Evolutionary conservation across 1,140 invertebrate genomes (phyloP), one percentile per base, ranked within the genome.

Genomic region (Bombus waltoni): DNA sequence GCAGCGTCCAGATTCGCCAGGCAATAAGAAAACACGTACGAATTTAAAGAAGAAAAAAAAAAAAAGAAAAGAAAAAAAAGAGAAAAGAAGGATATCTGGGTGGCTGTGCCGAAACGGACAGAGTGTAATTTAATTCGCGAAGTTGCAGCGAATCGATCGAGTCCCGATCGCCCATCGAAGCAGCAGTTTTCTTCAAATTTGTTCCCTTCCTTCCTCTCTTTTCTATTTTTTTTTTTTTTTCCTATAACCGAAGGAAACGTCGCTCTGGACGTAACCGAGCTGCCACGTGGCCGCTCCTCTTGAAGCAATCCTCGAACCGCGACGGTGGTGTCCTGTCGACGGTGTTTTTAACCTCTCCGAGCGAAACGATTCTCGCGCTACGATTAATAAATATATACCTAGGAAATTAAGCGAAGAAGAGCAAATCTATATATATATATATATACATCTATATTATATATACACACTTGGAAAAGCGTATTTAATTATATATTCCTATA

Each of bases 401-500:
- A 88, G 73, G 32, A 81, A 78, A 35, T 62, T 78, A 82, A 88
- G 73, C 73, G 74, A 72, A 86, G 78, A 81, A 78, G 77, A 87
- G 75, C 79, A 83, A 83, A 88, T 78, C 83, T 82, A 89, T 47
- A 92, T 81, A 88, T 85, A 86, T 83, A 22, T 68, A 68, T 71
- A 71, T 40, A 71, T 40, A 72, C 83, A 91, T 89, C 89, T 90
- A 92, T 92, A 88, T 79, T 88, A 91, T 92, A 90, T 91, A 91
- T 91, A 91, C 89, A 92, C 76, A 83, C 84, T 83, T 83, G 89
- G 79, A 90, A 62, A 87, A 86, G 83, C 88, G 79, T 88, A 90
- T 90, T 90, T 90, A 90, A 90, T 90, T 93, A 91, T 92, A 93
- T 91, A 93, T 93, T 93, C 88, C 87, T 91, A 92, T 87, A 90